Percentiles rank a stretch among this genome's conserved stretches.
phyloP scores from a whole-genome alignment of 1,140 invertebrate genomes.

The Proctacanthus coquilletti region DNA sequence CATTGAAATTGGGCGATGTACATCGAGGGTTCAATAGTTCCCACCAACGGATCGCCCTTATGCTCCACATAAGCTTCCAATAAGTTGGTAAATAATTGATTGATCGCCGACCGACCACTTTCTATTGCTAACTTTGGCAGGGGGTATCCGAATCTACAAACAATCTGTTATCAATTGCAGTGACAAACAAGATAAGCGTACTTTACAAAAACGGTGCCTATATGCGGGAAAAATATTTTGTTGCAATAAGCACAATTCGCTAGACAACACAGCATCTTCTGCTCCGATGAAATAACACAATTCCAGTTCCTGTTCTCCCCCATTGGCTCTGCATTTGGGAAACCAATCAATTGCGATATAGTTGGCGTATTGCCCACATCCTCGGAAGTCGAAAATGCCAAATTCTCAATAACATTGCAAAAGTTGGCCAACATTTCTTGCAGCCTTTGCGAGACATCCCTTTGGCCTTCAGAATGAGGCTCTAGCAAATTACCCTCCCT shows the following conservation, averaged over 20 bases:
- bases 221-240: conserved; percentile 51
- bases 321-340: conserved; percentile 35
- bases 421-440: conserved; percentile 55
- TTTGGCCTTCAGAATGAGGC: conserved; percentile 38
- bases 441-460: conserved; percentile 48
- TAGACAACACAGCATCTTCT: conserved; percentile 66
- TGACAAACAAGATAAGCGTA: conserved; percentile 9
- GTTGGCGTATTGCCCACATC: conserved; percentile 41
- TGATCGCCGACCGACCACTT: conserved; percentile 39
- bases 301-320: conserved; percentile 12
- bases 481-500: conserved; percentile 54
- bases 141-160: conserved; percentile 47
- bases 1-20: conserved; percentile 79
- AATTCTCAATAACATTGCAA: conserved; percentile 42
- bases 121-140: conserved; percentile 45
- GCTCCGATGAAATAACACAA: conserved; percentile 48
- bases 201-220: conserved; percentile 44
- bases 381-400: conserved; percentile 46
- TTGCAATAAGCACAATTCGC: conserved; percentile 81
- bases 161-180: conserved; percentile 1
- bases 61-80: conserved; percentile 77
- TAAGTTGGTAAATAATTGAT: conserved; percentile 50
- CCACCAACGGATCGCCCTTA: conserved; percentile 83
- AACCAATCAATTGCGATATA: conserved; percentile 47
- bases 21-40: conserved; percentile 90